phyloP scores from a whole-genome alignment of 2,797 vertebrate genomes.

The Amphiprion clarkii region DNA sequence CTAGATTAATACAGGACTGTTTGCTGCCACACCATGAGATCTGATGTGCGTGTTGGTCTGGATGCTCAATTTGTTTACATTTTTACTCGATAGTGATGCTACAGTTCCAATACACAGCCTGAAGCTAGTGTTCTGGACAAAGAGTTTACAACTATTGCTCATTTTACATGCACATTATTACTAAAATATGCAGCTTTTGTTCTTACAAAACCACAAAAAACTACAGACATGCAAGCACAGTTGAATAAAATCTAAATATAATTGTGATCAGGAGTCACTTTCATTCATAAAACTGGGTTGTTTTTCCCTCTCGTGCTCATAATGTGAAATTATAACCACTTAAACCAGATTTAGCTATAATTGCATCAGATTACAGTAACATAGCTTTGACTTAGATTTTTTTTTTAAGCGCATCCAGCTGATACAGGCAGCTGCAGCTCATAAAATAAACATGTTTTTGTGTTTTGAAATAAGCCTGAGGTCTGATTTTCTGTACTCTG shows the following conservation, averaged over 20 bases:
- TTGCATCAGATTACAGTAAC: neutral
- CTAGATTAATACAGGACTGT: neutral
- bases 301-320: neutral
- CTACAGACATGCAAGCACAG: no score
- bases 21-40: constrained; percentile 11
- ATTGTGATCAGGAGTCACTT: neutral
- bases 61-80: neutral
- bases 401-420: neutral
- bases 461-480: constrained; percentile 9
- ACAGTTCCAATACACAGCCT: no score
- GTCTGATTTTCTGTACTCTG: constrained; percentile 6
- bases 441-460: constrained; percentile 26
- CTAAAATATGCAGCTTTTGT: no score
- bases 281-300: constrained; percentile 1
- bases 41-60: neutral
- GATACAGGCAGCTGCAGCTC: constrained; percentile 15
- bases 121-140: no score
- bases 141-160: no score
- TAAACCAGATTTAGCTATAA: neutral
- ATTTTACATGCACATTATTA: no score
- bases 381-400: neutral
- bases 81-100: no score
- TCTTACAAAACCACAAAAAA: no score
- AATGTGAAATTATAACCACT: neutral
- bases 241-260: no score